These are phyloP conservation scores for Forbesichthys agassizii DNA, from an alignment of 2,113 vertebrate genomes.

Conservation along the genomic window DNA sequence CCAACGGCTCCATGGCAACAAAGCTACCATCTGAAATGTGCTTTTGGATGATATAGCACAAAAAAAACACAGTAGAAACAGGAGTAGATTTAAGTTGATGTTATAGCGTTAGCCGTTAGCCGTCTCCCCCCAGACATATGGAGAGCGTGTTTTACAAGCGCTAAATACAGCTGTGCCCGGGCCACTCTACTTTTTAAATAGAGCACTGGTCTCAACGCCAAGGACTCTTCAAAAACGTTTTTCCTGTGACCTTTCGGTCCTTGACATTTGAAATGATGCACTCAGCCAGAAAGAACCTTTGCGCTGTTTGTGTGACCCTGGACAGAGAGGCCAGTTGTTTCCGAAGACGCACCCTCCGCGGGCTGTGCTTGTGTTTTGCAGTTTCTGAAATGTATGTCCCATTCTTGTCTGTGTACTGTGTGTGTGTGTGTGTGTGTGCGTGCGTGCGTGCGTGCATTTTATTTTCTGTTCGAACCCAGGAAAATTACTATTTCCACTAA, in stretches of 20 bases:
- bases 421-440: background rate
- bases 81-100: background rate
- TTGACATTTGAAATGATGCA: constrained; percentile 51
- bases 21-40: constrained; percentile 10
- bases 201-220: background rate
- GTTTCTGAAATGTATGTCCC: background rate
- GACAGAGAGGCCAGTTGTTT: constrained; percentile 27
- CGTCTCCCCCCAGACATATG: background rate
- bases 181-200: constrained; percentile 2
- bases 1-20: constrained; percentile 24
- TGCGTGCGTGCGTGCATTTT: background rate
- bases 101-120: background rate
- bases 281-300: constrained; percentile 36
- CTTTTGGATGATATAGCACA: background rate
- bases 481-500: background rate
- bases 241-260: constrained; percentile 51
- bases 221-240: constrained; percentile 30
- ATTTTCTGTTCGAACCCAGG: background rate
- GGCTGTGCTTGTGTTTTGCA: background rate
- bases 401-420: background rate
- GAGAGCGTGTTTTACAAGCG: background rate
- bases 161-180: background rate
- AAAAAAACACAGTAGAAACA: constrained; percentile 8
- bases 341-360: constrained; percentile 7
- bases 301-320: constrained; percentile 28